phyloP scores from a whole-genome alignment of 2,113 vertebrate species.

The Pionites leucogaster region DNA sequence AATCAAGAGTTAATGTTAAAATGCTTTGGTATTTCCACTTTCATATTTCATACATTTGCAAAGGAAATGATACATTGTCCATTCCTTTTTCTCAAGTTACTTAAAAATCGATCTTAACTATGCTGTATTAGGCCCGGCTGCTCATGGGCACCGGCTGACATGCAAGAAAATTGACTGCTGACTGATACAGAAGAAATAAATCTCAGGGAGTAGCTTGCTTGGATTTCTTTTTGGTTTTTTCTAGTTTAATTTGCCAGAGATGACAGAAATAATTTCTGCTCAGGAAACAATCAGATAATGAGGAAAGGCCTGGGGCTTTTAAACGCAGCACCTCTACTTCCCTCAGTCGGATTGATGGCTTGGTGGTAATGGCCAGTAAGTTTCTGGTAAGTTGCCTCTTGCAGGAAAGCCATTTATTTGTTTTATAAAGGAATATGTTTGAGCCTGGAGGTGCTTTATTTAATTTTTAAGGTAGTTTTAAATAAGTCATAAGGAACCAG shows the following conservation, averaged over 20 bases:
- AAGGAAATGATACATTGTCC: background rate
- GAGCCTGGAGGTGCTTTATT: background rate
- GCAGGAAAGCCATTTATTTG: background rate
- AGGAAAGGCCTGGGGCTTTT: background rate
- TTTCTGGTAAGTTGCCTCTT: background rate
- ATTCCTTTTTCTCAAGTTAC: background rate
- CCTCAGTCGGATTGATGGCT: background rate
- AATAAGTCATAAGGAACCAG: background rate
- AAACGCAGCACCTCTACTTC: background rate
- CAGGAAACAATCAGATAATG: background rate
- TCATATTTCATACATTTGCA: background rate
- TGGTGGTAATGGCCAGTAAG: background rate
- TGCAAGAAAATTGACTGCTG: background rate
- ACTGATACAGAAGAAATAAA: background rate
- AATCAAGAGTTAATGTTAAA: conserved; percentile 28
- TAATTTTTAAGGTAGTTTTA: background rate
- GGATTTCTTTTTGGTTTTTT: background rate
- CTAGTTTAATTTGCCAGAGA: background rate
- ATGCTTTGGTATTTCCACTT: conserved; percentile 22
- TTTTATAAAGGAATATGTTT: background rate
- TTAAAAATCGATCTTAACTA: background rate
- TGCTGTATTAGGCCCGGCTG: background rate
- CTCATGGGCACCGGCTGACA: background rate
- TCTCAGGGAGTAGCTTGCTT: background rate
- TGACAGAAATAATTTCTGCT: conserved; percentile 20